These are phyloP conservation scores for Tricholaema leucomelas DNA, from an alignment of 2,113 vertebrate species.

Conservation along the genomic window DNA sequence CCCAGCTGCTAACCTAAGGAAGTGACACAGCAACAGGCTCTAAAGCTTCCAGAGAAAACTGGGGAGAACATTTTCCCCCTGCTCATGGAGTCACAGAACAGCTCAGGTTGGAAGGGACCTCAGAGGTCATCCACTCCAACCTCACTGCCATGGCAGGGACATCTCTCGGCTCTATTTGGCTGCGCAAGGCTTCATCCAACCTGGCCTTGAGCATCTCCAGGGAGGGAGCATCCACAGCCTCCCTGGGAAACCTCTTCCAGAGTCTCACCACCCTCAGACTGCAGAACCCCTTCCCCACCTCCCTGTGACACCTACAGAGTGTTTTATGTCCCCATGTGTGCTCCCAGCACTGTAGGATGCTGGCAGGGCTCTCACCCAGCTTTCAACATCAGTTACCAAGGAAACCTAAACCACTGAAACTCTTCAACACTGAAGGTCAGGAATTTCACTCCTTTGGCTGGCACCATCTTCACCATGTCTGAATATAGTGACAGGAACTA, in stretches of 20 bases:
- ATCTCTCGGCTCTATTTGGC: too few species aligned
- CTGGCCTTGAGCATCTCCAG: too few species aligned
- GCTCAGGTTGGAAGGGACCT: too few species aligned
- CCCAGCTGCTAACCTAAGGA: background rate
- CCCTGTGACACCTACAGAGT: background rate
- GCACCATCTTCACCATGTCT: background rate
- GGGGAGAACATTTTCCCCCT: too few species aligned
- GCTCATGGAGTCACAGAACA: too few species aligned
- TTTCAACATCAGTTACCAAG: background rate
- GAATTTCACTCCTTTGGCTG: background rate
- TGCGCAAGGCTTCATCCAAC: too few species aligned
- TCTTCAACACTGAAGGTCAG: background rate
- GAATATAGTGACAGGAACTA: background rate
- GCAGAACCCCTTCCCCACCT: background rate
- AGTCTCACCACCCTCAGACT: too few species aligned
- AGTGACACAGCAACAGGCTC: background rate
- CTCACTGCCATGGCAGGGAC: too few species aligned
- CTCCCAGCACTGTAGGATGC: background rate
- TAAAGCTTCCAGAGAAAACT: background rate
- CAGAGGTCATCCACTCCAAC: too few species aligned
- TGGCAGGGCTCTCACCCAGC: background rate
- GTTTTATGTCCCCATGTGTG: rapidly evolving
- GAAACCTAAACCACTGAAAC: background rate
- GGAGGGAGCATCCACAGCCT: too few species aligned
- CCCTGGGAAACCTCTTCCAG: too few species aligned